A percentile compares a stretch with the other conserved stretches of the same genome.
Evolutionary conservation across 2,113 vertebrate species (phyloP).

Genomic region (Lipophrys pholis): DNA sequence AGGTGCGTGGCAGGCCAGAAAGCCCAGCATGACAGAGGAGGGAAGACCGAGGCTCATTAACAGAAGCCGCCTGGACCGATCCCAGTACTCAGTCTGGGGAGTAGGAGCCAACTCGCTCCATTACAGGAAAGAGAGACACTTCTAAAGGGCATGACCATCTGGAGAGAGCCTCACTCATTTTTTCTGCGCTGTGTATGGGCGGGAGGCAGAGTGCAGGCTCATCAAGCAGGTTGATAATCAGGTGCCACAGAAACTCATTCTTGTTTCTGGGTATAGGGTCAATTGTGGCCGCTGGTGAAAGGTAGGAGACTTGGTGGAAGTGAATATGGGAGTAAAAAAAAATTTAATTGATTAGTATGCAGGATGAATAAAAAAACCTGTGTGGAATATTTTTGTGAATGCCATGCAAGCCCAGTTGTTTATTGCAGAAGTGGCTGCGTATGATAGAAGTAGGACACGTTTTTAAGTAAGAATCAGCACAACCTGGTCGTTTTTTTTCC

Average conservation of each 20-base stretch:
- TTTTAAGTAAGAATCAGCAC: slow-evolving; percentile 52
- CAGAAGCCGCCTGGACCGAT: slow-evolving; percentile 73
- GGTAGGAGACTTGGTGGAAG: slow-evolving; percentile 26
- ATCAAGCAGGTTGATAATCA: slow-evolving; percentile 73
- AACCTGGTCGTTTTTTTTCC: slow-evolving; percentile 37
- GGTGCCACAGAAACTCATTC: slow-evolving; percentile 50
- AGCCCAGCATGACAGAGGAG: slow-evolving; percentile 70
- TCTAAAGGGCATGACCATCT: slow-evolving; percentile 79
- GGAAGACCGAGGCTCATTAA: slow-evolving; percentile 80
- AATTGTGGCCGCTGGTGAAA: slow-evolving; percentile 55
- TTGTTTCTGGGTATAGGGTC: slow-evolving; percentile 37
- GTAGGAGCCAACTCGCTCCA: slow-evolving; percentile 67
- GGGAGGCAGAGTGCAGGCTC: slow-evolving; percentile 65
- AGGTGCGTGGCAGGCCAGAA: slow-evolving; percentile 54
- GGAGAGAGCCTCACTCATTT: slow-evolving; percentile 61
- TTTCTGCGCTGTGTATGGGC: slow-evolving; percentile 42
- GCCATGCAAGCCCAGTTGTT: slow-evolving; percentile 25
- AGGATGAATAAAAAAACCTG: slow-evolving; percentile 10
- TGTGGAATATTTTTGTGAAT: slow-evolving; percentile 24
- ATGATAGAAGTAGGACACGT: slow-evolving; percentile 41
- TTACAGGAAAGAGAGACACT: slow-evolving; percentile 72
- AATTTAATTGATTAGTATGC: slow-evolving; percentile 25
- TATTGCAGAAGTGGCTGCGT: slow-evolving; percentile 7
- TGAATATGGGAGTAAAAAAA: slow-evolving; percentile 1
- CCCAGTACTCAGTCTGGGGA: slow-evolving; percentile 73